phyloP scores from a whole-genome alignment of 1,140 invertebrate genomes.

The Drosophila lini region DNA sequence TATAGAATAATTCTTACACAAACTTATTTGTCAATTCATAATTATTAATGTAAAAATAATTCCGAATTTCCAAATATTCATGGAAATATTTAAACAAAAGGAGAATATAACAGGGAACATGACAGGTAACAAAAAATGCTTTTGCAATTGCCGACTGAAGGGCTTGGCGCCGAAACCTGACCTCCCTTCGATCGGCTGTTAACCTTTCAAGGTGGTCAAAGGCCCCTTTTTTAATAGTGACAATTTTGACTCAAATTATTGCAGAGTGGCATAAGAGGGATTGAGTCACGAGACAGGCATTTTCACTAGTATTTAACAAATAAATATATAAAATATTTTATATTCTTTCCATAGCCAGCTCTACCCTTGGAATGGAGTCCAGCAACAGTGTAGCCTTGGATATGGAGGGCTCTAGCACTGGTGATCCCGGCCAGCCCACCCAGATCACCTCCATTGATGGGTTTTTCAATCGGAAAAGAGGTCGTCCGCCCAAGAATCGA shows the following conservation, averaged over 20 bases:
- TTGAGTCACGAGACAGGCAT: slow-evolving; percentile 36
- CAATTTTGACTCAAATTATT: slow-evolving; percentile 28
- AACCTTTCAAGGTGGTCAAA: slow-evolving; percentile 58
- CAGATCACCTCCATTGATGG: slow-evolving; percentile 83
- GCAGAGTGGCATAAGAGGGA: slow-evolving; percentile 33
- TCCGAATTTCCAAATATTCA: slow-evolving; percentile 9
- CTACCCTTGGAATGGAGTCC: slow-evolving; percentile 13
- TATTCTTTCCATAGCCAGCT: background rate
- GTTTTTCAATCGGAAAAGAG: slow-evolving; percentile 93
- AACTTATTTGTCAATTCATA: background rate
- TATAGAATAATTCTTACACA: no score
- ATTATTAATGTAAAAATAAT: background rate
- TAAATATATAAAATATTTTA: no score
- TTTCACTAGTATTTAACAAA: no score
- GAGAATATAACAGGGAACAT: background rate
- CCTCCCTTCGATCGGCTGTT: slow-evolving; percentile 45
- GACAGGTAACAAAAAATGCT: background rate
- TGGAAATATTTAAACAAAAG: background rate
- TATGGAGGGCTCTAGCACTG: slow-evolving; percentile 3
- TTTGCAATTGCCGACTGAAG: slow-evolving; percentile 7
- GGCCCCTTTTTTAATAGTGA: slow-evolving; percentile 24
- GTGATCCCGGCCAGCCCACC: slow-evolving; percentile 35
- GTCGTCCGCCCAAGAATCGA: slow-evolving; percentile 95
- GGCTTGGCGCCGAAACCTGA: slow-evolving; percentile 58
- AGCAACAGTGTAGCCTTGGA: slow-evolving; percentile 35